A percentile compares a stretch with the other conserved stretches of the same genome.
These are phyloP conservation scores for Acanthurus leucopareius DNA, from an alignment of 2,797 vertebrate genomes.

Conservation along the genomic window DNA sequence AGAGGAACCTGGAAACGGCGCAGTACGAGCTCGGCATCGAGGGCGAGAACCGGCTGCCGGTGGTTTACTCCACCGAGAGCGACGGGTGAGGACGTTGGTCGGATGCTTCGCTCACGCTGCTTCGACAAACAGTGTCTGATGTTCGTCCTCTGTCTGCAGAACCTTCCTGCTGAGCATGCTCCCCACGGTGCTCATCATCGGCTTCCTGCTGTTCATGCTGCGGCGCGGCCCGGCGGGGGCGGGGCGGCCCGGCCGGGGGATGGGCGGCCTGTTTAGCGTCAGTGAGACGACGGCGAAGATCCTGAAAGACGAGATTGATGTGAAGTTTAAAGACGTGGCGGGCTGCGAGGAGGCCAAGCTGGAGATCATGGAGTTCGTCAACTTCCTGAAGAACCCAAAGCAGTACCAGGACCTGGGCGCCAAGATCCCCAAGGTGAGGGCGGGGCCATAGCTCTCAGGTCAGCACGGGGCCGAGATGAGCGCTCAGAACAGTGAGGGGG, in stretches of 20 bases:
- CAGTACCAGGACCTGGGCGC: slow-evolving; percentile 96
- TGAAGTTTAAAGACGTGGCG: slow-evolving; percentile 97
- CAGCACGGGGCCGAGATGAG: too few species aligned
- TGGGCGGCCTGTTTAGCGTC: slow-evolving; percentile 95
- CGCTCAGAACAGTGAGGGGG: too few species aligned
- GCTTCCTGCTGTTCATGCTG: slow-evolving; percentile 91
- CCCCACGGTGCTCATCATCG: slow-evolving; percentile 91
- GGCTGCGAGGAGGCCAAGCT: slow-evolving; percentile 97
- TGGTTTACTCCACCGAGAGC: slow-evolving; percentile 92
- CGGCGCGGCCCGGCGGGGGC: slow-evolving; percentile 90
- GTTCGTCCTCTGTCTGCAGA: slow-evolving; percentile 66
- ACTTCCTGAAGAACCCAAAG: slow-evolving; percentile 96
- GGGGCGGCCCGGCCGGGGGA: slow-evolving; percentile 88
- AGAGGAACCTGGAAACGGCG: slow-evolving; percentile 94
- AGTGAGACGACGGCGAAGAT: slow-evolving; percentile 96
- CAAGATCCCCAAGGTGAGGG: slow-evolving; percentile 94
- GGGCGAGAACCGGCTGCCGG: slow-evolving; percentile 78
- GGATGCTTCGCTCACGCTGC: too few species aligned
- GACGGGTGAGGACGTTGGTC: slow-evolving; percentile 88
- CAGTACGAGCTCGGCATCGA: slow-evolving; percentile 93
- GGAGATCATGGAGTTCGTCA: slow-evolving; percentile 98
- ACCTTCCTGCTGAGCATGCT: slow-evolving; percentile 94
- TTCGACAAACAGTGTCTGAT: not conserved
- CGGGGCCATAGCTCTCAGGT: not conserved
- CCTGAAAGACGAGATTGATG: slow-evolving; percentile 93